Evolutionary conservation across 2,888 invertebrate species (phyloP).

Genomic region (Megaustenia siamemsis): DNA sequence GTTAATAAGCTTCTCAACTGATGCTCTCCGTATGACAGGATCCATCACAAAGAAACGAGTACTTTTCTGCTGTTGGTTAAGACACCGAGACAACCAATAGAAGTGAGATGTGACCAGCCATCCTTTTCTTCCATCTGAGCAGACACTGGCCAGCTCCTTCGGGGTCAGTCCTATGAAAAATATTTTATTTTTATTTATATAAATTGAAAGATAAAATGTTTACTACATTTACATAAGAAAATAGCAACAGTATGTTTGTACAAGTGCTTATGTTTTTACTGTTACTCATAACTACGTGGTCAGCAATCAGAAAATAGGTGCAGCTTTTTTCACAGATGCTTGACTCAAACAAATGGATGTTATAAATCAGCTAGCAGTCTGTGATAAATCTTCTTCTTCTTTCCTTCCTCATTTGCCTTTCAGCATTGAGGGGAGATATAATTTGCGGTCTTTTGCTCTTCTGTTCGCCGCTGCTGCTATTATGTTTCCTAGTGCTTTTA

Average conservation of each 20-base stretch:
- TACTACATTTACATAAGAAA: no score
- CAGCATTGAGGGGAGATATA: no score
- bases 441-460: no score
- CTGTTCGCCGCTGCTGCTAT: no score
- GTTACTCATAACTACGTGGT: not conserved
- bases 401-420: no score
- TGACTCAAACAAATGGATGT: no score
- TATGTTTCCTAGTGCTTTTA: no score
- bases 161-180: constrained; percentile 47
- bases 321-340: no score
- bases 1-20: constrained; percentile 32
- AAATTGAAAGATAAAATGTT: no score
- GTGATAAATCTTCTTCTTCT: no score
- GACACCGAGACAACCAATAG: constrained; percentile 50
- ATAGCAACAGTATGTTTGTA: not conserved
- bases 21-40: constrained; percentile 26
- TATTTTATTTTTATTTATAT: not conserved
- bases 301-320: no score
- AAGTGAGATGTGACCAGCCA: constrained; percentile 54
- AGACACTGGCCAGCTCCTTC: constrained; percentile 44
- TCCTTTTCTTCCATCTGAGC: constrained; percentile 51
- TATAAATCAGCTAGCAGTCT: no score
- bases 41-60: constrained; percentile 48
- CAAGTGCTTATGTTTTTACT: not conserved
- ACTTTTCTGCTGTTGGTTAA: constrained; percentile 47